Evolutionary conservation across 2,888 invertebrate species (phyloP), one percentile per base, ranked within the genome.

Genomic region (Volucella bombylans): DNA sequence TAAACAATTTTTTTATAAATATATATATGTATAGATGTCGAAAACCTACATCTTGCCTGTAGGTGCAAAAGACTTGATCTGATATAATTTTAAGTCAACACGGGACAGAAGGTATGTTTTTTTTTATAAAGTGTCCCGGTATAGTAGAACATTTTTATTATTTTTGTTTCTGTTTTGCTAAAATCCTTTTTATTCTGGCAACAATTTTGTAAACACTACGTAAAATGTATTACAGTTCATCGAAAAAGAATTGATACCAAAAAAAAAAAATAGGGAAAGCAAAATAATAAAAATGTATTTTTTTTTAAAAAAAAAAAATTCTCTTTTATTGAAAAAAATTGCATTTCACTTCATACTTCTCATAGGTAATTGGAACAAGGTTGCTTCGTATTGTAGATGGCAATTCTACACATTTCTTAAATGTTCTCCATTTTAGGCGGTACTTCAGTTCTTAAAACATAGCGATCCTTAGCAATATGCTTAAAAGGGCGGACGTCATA

Each of bases 281-380:
- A 10, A 61, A 68, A 73, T 68, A 74, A 74, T 68, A 74, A 74
- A 74, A 80, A 54, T 38, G 4, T 41, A 64, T 50, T 61, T 74
- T 61, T 61, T 38, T 69, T 23, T 23, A 3, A 39, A 54, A 59
- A 50, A 68, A 68, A 54, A 88, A 88, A 65, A 82, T 88, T 86
- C 81, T 86, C 80, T 86, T 79, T 89, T 89, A 89, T 88, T 87
- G 85, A 82, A 55, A 15, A 14, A 14, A 82, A 77, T 65, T 54
- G 83, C 87, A 41, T 59, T 4, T 9, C 8, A 41, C 18, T 10
- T 45, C 59, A 8, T 10, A n/a, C 6, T 1, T 8, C 8, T 23
- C 38, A 11, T 50, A 10, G 18, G 10, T 55, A 45, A 6, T 55
- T 43, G 55, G 31, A 31, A 31, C 4, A 31, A 31, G 0, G 6